phyloP scores from a whole-genome alignment of 1,140 invertebrate species.

The Brachionus paranguensis region DNA sequence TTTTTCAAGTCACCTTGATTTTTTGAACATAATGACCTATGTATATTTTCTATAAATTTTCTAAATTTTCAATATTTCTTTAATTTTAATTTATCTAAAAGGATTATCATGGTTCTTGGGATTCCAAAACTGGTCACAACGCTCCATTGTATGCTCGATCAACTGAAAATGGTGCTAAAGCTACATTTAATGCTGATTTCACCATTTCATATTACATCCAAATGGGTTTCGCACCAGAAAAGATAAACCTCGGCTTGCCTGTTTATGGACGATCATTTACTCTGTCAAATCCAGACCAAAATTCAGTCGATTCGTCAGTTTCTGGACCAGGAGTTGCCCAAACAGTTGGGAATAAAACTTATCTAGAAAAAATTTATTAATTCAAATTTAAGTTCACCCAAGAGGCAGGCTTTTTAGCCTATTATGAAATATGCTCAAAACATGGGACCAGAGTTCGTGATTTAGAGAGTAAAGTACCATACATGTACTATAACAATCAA shows the following conservation, averaged over 20 bases:
- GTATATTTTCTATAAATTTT: constrained; percentile 67
- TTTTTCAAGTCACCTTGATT: constrained; percentile 8
- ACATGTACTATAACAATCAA: constrained; percentile 75
- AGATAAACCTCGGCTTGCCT: constrained; percentile 75
- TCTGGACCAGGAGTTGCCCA: constrained; percentile 69
- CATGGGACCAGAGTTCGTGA: background rate
- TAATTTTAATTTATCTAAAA: constrained; percentile 70
- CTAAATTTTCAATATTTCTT: constrained; percentile 77
- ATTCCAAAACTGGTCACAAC: background rate
- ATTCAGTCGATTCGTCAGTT: constrained; percentile 83
- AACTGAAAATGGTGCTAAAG: constrained; percentile 32
- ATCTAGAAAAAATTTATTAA: background rate
- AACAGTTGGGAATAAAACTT: constrained; percentile 46
- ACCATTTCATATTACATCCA: constrained; percentile 63
- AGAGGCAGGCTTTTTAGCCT: constrained; percentile 75
- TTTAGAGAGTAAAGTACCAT: constrained; percentile 58
- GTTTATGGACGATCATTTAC: constrained; percentile 81
- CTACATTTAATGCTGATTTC: constrained; percentile 44
- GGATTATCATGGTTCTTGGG: constrained; percentile 42
- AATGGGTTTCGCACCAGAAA: constrained; percentile 73
- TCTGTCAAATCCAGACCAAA: constrained; percentile 72
- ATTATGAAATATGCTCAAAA: constrained; percentile 66
- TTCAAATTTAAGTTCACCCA: constrained; percentile 68
- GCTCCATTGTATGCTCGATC: background rate
- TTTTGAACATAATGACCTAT: constrained; percentile 35